Evolutionary conservation across 2,888 invertebrate genomes (phyloP).

Genomic region (Euphydryas editha): DNA sequence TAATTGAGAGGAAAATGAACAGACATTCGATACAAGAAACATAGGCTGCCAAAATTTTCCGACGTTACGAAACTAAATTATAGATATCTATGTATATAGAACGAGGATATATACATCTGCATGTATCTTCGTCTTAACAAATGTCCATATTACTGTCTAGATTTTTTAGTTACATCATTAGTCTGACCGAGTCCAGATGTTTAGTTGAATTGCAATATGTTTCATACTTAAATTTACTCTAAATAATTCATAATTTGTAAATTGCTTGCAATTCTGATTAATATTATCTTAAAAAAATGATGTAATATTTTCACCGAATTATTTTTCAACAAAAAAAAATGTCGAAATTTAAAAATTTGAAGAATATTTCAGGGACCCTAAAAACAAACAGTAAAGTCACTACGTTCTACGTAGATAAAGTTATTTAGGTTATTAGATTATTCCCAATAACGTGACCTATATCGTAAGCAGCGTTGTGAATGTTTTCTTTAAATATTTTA

Average conservation of each 20-base stretch:
- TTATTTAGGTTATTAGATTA: neutral
- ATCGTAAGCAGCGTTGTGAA: neutral
- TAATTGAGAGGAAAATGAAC: neutral
- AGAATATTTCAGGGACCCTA: neutral
- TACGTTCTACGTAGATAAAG: neutral
- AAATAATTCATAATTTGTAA: no score
- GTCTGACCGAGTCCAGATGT: no score
- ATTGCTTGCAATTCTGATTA: no score
- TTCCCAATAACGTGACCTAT: neutral
- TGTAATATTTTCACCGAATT: no score
- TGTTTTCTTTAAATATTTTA: neutral
- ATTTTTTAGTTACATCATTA: neutral
- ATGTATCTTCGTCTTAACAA: neutral
- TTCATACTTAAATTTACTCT: no score
- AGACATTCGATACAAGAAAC: slow-evolving; percentile 2
- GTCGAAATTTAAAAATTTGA: no score
- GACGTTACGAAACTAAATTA: slow-evolving; percentile 12
- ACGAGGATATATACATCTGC: neutral
- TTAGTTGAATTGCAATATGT: no score
- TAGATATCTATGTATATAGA: no score
- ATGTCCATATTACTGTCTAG: neutral
- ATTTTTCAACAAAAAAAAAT: no score
- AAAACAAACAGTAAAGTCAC: neutral
- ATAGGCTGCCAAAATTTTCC: slow-evolving; percentile 13
- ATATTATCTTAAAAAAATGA: no score